These are phyloP conservation scores for Xenopus tropicalis DNA, from an alignment of 2,113 vertebrate genomes.

Conservation along the genomic window DNA sequence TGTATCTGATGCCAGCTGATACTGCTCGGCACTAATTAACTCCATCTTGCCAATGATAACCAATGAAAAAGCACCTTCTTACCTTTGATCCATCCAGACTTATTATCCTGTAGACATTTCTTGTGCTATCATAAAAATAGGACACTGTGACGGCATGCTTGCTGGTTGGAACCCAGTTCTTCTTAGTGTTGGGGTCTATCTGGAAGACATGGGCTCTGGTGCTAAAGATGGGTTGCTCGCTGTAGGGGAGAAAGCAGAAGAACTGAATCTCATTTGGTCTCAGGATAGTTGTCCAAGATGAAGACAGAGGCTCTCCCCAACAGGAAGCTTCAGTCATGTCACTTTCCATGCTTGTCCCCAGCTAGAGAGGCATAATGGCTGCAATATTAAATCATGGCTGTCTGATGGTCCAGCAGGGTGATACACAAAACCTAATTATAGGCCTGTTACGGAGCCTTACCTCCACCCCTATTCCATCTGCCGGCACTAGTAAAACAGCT, in stretches of 20 bases:
- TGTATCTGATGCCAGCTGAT: no score
- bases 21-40: no score
- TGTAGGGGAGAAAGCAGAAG: slow-evolving; percentile 72
- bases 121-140: slow-evolving; percentile 98
- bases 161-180: slow-evolving; percentile 98
- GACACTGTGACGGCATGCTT: slow-evolving; percentile 98
- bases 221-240: slow-evolving; percentile 98
- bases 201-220: slow-evolving; percentile 98
- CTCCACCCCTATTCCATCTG: not conserved
- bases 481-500: not conserved
- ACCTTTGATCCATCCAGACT: slow-evolving; percentile 98
- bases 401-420: slow-evolving; percentile 30
- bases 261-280: slow-evolving; percentile 66
- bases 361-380: not conserved
- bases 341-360: slow-evolving; percentile 50
- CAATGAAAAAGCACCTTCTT: slow-evolving; percentile 32
- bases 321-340: slow-evolving; percentile 54
- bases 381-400: not conserved
- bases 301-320: slow-evolving; percentile 51
- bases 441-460: not conserved
- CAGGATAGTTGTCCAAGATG: slow-evolving; percentile 53
- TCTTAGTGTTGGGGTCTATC: slow-evolving; percentile 98
- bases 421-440: slow-evolving; percentile 18
- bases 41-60: no score
- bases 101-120: slow-evolving; percentile 97